Evolutionary conservation across 2,113 vertebrate species (phyloP).

Genomic region (Erythrolamprus reginae): DNA sequence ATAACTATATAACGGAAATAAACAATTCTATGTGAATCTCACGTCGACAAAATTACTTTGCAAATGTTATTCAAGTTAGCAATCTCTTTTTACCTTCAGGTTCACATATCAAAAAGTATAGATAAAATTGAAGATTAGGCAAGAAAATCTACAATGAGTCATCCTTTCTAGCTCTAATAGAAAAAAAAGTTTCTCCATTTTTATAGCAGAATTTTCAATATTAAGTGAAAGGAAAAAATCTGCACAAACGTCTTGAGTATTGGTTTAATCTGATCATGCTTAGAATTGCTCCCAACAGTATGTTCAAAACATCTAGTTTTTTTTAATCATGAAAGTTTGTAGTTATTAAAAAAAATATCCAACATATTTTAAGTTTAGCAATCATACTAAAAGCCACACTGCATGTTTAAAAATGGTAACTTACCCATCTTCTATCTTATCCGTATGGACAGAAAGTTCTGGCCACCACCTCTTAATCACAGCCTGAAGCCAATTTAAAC

Average conservation of each 20-base stretch:
- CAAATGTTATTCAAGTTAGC: not conserved
- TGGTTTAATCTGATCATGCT: not conserved
- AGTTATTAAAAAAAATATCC: not conserved
- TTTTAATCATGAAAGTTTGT: not conserved
- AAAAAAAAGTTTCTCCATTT: not conserved
- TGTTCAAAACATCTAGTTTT: not conserved
- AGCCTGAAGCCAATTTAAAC: slow-evolving; percentile 86
- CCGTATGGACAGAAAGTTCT: slow-evolving; percentile 74
- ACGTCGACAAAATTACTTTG: not conserved
- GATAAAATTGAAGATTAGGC: not conserved
- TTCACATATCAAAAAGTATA: not conserved
- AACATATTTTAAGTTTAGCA: not conserved
- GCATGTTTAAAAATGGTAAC: slow-evolving; percentile 36
- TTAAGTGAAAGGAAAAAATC: not conserved
- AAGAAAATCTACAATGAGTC: not conserved
- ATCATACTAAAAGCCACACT: not conserved
- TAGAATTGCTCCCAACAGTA: not conserved
- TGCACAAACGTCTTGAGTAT: not conserved
- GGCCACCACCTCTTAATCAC: slow-evolving; percentile 87
- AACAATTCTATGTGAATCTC: not conserved
- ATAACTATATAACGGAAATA: not conserved
- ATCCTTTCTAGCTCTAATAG: not conserved
- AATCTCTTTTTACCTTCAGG: not conserved
- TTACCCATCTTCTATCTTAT: slow-evolving; percentile 72
- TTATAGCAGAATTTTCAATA: not conserved